Evolutionary conservation across 2,888 invertebrate species (phyloP), one percentile per base, ranked within the genome.

Genomic region (Trileptium ribeirensis): DNA sequence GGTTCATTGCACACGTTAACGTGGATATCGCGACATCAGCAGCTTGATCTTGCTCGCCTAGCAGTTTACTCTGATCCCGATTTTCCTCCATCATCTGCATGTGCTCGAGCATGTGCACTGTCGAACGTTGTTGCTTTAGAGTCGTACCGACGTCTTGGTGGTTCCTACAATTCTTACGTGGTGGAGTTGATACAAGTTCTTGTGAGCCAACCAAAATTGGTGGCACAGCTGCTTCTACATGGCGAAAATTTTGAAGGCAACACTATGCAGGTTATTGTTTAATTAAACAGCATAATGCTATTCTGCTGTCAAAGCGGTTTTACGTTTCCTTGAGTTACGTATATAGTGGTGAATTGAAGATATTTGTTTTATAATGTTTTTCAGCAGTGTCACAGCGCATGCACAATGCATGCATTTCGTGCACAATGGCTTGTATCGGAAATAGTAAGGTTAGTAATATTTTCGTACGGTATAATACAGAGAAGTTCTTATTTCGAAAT

Each of bases 11-110:
- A 38, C 37, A 36, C 38, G 24, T 92, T 93, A 82, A 93, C 95
- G 51, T 97, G 96, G 94, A 92, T 95, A 83, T 94, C 94, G 83
- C 93, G 94, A 1, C 94, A 95, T 89, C 95, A 96, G 89, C 92
- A 94, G 84, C 92, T 94, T 84, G 94, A 94, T 89, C 91, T 94
- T 37, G 93, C 94, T 84, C 92, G 93, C 86, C 90, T 95, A 86
- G 77, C 77, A 3, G 92, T 94, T 83, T 91, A 93, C 67, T 92
- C 94, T 75, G 91, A 93, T 84, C 92, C 93, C 79, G 94, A 94
- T 86, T 92, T 92, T 78, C 93, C 94, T 36, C 93, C 94, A 0
- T 92, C 93, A 33, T 91, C 92, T 36, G 94, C 94, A 86, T 94
- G 94, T 89, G 93, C 93, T 85, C 91, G 92, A 85, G 92, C 93